Conservation (phyloP, 2,797 vertebrate genomes). For the Xenops minutus region DNA sequence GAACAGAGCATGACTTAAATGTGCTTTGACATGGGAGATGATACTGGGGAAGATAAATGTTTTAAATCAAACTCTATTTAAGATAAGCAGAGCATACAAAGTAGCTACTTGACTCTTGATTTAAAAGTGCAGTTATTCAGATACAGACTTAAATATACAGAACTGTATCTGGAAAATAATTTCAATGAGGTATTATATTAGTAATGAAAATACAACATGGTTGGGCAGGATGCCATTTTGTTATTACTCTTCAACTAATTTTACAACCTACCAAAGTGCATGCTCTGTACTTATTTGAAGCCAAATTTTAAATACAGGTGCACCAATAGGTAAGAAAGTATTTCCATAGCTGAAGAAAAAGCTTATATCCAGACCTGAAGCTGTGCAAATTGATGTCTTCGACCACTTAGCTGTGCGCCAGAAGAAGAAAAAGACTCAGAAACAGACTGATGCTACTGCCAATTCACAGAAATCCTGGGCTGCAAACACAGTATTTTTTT, state of each 20-base stretch:
- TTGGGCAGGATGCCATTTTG: neutral
- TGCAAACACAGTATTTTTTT: neutral
- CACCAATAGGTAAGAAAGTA: neutral
- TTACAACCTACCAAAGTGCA: neutral
- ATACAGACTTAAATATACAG: slow-evolving; percentile 1
- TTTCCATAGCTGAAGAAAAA: neutral
- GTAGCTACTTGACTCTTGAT: slow-evolving; percentile 56
- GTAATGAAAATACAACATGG: neutral
- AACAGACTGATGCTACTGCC: neutral
- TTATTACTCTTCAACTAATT: neutral
- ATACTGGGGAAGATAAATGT: slow-evolving; percentile 33
- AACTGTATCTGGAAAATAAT: slow-evolving; percentile 7
- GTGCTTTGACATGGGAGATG: slow-evolving; percentile 47
- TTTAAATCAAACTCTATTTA: slow-evolving; percentile 58
- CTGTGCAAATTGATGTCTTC: neutral
- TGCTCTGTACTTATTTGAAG: neutral
- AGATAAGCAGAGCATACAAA: slow-evolving; percentile 54
- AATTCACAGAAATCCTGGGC: neutral
- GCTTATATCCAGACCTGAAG: neutral
- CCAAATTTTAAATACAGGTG: neutral
- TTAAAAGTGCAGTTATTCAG: slow-evolving; percentile 32
- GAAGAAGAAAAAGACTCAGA: neutral
- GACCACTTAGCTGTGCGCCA: neutral
- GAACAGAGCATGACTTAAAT: slow-evolving; percentile 36
- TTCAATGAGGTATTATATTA: neutral